These are phyloP conservation scores for Capromys pilorides DNA, from an alignment of 2,797 vertebrate genomes.

Conservation along the genomic window DNA sequence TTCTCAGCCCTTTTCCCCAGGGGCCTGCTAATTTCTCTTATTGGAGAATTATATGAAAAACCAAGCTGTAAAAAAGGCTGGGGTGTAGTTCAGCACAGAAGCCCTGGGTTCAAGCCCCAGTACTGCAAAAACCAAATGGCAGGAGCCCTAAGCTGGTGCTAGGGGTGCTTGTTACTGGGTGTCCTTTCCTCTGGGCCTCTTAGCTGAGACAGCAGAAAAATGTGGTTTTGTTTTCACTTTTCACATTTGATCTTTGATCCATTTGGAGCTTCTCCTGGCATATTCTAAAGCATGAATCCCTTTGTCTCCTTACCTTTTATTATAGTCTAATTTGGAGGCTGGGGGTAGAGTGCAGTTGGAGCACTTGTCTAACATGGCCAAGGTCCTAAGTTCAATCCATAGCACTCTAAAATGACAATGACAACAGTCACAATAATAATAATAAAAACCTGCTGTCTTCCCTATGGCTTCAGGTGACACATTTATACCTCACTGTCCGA, in stretches of 20 bases:
- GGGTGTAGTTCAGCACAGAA: not conserved
- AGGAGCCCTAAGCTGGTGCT: not conserved
- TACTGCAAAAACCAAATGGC: not conserved
- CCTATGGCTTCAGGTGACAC: not conserved
- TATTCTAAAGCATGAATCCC: not conserved
- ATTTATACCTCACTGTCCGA: not conserved
- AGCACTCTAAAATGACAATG: not conserved
- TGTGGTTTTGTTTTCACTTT: not conserved
- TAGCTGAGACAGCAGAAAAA: not conserved
- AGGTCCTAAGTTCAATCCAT: not conserved
- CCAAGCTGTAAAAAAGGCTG: not conserved
- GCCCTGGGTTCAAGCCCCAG: not conserved
- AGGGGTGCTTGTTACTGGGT: not conserved
- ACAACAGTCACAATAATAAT: not conserved
- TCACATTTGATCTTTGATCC: slow-evolving; percentile 12
- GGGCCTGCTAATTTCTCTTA: not conserved
- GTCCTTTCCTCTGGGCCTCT: not conserved
- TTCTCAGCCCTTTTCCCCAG: not conserved
- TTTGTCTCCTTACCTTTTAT: not conserved
- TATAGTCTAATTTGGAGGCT: not conserved
- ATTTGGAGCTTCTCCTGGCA: not conserved
- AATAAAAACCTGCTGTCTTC: not conserved
- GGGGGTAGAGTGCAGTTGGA: not conserved
- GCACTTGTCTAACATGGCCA: not conserved
- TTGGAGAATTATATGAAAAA: slow-evolving; percentile 6